phyloP scores from a whole-genome alignment of 2,113 vertebrate species.

The Paralichthys olivaceus region DNA sequence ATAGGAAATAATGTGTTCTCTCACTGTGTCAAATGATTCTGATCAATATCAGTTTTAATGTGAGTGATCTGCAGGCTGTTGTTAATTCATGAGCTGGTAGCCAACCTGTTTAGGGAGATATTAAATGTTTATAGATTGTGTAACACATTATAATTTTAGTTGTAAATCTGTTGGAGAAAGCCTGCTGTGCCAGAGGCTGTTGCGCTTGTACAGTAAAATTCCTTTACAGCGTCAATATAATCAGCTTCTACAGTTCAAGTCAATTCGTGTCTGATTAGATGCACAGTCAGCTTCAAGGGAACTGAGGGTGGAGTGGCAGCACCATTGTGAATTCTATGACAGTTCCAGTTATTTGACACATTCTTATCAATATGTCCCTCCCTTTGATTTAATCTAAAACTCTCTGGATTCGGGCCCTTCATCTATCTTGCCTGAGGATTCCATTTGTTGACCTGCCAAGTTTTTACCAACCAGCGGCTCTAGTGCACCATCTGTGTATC shows the following conservation, averaged over 20 bases:
- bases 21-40: too few relatives aligned
- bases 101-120: too few relatives aligned
- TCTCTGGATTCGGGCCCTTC: background rate
- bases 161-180: background rate
- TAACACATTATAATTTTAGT: background rate
- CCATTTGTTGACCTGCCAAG: slow-evolving; percentile 19
- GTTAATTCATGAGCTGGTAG: too few relatives aligned
- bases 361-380: background rate
- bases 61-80: too few relatives aligned
- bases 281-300: background rate
- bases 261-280: background rate
- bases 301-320: background rate
- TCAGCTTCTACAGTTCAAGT: background rate
- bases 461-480: slow-evolving; percentile 33
- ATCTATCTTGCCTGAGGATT: background rate
- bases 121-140: background rate
- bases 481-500: slow-evolving; percentile 48
- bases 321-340: background rate
- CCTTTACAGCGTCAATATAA: too few relatives aligned
- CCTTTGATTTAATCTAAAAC: background rate
- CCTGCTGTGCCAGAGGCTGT: background rate
- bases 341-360: background rate
- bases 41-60: too few relatives aligned
- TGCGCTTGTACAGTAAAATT: background rate
- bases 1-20: too few relatives aligned